These are phyloP conservation scores for Globia sparganii DNA, from an alignment of 2,888 invertebrate genomes.

Conservation along the genomic window DNA sequence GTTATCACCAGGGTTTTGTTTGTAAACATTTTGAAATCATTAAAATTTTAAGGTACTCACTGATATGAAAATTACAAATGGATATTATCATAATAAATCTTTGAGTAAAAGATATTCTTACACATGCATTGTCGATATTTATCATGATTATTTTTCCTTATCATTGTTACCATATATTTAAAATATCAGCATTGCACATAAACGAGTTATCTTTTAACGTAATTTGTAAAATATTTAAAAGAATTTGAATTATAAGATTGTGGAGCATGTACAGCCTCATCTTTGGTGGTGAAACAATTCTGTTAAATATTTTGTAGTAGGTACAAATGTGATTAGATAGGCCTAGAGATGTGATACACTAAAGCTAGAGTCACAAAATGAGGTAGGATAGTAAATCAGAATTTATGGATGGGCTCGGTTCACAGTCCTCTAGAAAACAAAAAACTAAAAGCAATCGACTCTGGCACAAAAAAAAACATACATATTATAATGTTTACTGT, in stretches of 20 bases:
- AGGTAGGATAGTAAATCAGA: conserved; percentile 87
- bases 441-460: conserved; percentile 64
- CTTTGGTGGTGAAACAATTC: conserved; percentile 85
- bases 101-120: conserved; percentile 51
- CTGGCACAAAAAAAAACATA: conserved; percentile 54
- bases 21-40: conserved; percentile 68
- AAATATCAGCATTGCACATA: conserved; percentile 46
- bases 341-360: conserved; percentile 76
- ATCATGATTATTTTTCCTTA: not conserved
- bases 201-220: conserved; percentile 50
- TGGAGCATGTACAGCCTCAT: conserved; percentile 81
- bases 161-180: conserved; percentile 5
- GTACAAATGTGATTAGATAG: conserved; percentile 68
- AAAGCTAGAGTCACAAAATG: conserved; percentile 85
- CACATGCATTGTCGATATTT: conserved; percentile 38
- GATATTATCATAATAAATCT: conserved; percentile 64
- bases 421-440: conserved; percentile 68
- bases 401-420: conserved; percentile 78
- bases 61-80: conserved; percentile 81
- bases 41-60: conserved; percentile 77
- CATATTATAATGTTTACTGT: conserved; percentile 37
- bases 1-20: conserved; percentile 76
- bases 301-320: conserved; percentile 72
- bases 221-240: conserved; percentile 67
- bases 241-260: conserved; percentile 68